Evolutionary conservation across 2,888 invertebrate genomes (phyloP).

Genomic region (Eubasilissa splendida): DNA sequence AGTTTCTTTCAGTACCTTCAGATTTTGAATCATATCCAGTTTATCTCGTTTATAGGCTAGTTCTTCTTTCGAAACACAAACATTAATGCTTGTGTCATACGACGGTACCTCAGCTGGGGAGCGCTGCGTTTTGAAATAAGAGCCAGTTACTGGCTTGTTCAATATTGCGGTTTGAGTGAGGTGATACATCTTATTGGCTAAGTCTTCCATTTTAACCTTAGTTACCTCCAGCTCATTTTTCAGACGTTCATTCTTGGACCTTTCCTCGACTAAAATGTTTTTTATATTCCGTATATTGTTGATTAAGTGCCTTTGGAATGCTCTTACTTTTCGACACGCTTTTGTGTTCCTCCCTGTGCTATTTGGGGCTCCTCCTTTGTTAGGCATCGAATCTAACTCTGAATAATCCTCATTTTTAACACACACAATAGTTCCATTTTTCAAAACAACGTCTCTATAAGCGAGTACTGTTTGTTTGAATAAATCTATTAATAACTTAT

Average conservation of each 20-base stretch:
- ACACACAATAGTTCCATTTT: no score
- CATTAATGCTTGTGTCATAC: background rate
- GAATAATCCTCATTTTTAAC: no score
- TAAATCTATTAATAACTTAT: no score
- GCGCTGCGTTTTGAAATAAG: background rate
- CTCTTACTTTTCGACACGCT: no score
- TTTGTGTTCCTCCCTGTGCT: no score
- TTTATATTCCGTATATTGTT: no score
- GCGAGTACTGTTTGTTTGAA: no score
- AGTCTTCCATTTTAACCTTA: background rate
- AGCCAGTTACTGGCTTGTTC: background rate
- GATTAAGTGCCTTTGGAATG: no score
- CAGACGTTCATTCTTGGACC: background rate
- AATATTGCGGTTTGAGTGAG: background rate
- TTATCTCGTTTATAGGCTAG: background rate
- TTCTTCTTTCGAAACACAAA: background rate
- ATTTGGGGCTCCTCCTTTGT: no score
- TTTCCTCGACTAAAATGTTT: no score
- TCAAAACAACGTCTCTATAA: no score
- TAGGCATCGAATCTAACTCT: no score
- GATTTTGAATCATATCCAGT: background rate
- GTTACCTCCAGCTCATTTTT: background rate
- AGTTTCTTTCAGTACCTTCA: background rate
- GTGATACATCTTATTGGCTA: background rate
- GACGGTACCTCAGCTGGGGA: background rate